These are phyloP conservation scores for Philhelius pedissequus DNA, from an alignment of 2,888 invertebrate species.

Conservation along the genomic window DNA sequence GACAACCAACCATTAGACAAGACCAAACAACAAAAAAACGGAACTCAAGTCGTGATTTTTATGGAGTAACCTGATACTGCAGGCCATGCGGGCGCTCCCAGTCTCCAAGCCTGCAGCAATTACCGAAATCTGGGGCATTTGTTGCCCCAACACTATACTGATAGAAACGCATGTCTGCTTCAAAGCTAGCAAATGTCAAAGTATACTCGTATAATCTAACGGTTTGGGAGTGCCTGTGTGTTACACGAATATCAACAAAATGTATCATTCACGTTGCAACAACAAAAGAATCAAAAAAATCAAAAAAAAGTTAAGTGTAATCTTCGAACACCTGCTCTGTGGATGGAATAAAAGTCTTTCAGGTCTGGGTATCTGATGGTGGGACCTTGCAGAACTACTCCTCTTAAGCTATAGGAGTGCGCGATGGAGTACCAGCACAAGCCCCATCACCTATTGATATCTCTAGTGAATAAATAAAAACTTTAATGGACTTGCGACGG, in stretches of 20 bases:
- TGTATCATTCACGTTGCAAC: not conserved
- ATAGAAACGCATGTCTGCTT: constrained; percentile 42
- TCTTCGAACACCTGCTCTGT: constrained; percentile 56
- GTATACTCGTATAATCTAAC: constrained; percentile 40
- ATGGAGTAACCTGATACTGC: constrained; percentile 28
- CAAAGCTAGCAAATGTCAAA: constrained; percentile 44
- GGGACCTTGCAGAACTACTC: constrained; percentile 18
- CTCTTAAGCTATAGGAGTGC: constrained; percentile 26
- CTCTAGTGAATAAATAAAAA: constrained; percentile 53
- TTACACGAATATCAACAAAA: constrained; percentile 29
- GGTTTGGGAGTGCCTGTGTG: constrained; percentile 48
- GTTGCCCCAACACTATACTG: constrained; percentile 22
- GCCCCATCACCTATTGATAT: constrained; percentile 15
- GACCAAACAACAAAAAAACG: constrained; percentile 11
- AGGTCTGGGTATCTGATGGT: not conserved
- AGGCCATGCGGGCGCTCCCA: constrained; percentile 39
- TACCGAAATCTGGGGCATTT: constrained; percentile 66
- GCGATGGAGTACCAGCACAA: constrained; percentile 1
- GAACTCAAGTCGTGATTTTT: constrained; percentile 43
- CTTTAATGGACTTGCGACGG: constrained; percentile 35
- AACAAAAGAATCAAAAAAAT: constrained; percentile 8
- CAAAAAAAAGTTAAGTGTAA: constrained; percentile 9
- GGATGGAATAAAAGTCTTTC: not conserved
- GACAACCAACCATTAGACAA: not conserved
- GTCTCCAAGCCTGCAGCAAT: constrained; percentile 35